Conservation (phyloP, 2,113 vertebrate species). For the Chelonoidis abingdonii region DNA sequence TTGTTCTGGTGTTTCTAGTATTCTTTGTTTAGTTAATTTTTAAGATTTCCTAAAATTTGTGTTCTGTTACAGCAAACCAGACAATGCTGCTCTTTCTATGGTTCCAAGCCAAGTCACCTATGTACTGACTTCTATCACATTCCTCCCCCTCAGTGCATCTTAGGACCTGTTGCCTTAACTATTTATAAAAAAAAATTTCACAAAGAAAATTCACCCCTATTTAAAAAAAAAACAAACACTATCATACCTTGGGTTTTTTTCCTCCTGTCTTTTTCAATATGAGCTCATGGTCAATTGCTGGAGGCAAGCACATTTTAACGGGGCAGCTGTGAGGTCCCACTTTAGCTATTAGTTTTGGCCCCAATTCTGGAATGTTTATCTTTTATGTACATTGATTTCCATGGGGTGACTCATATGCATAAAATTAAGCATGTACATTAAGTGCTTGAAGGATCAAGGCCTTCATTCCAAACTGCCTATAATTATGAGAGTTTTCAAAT, state of each 20-base stretch:
- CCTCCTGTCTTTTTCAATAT: neutral
- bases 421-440: neutral
- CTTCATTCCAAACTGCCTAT: neutral
- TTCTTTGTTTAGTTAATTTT: neutral
- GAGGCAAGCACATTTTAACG: neutral
- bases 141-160: neutral
- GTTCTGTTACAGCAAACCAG: neutral
- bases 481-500: neutral
- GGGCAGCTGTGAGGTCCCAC: neutral
- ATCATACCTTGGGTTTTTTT: neutral
- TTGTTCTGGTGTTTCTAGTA: neutral
- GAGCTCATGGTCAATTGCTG: neutral
- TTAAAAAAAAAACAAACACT: neutral
- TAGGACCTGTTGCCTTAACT: neutral
- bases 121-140: neutral
- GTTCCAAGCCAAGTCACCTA: neutral
- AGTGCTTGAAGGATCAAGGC: neutral
- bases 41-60: neutral
- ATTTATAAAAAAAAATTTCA: neutral
- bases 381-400: neutral
- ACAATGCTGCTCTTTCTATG: neutral
- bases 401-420: neutral
- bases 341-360: neutral
- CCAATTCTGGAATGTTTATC: neutral
- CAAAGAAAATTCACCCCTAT: neutral